Evolutionary conservation across 2,888 invertebrate genomes (phyloP).

Genomic region (Drosophila aldrichi): DNA sequence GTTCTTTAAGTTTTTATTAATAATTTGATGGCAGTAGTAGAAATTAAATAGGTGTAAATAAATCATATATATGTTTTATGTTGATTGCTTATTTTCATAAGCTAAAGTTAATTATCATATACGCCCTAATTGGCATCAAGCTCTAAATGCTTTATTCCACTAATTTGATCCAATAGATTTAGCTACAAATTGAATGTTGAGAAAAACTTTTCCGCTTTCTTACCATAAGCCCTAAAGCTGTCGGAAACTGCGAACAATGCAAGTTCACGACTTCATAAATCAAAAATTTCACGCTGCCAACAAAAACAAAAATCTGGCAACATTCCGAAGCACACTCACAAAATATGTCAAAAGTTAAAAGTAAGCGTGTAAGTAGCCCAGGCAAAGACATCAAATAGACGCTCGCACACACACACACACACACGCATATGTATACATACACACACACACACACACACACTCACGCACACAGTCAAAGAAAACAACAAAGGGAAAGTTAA

Average conservation of each 20-base stretch:
- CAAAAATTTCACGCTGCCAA: conserved; percentile 47
- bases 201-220: conserved; percentile 31
- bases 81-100: conserved; percentile 5
- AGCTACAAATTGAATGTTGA: conserved; percentile 13
- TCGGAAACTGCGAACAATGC: conserved; percentile 36
- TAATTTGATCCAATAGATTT: conserved; percentile 30
- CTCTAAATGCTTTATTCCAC: conserved; percentile 7
- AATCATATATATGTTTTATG: conserved; percentile 11
- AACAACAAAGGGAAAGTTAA: conserved; percentile 60
- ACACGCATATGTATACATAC: neutral
- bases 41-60: conserved; percentile 24
- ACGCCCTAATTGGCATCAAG: conserved; percentile 26
- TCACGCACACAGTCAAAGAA: neutral
- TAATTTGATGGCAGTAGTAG: neutral
- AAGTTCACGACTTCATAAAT: conserved; percentile 54
- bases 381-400: conserved; percentile 27
- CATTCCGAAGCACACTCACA: conserved; percentile 54
- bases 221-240: conserved; percentile 4
- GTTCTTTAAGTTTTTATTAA: conserved; percentile 7
- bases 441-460: conserved; percentile 4
- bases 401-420: conserved; percentile 1
- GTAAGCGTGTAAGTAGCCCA: conserved; percentile 62
- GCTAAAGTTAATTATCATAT: conserved; percentile 20
- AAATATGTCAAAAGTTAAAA: conserved; percentile 70
- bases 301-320: conserved; percentile 62